Evolutionary conservation across 2,797 vertebrate genomes (phyloP).

Genomic region (Natrix natrix): DNA sequence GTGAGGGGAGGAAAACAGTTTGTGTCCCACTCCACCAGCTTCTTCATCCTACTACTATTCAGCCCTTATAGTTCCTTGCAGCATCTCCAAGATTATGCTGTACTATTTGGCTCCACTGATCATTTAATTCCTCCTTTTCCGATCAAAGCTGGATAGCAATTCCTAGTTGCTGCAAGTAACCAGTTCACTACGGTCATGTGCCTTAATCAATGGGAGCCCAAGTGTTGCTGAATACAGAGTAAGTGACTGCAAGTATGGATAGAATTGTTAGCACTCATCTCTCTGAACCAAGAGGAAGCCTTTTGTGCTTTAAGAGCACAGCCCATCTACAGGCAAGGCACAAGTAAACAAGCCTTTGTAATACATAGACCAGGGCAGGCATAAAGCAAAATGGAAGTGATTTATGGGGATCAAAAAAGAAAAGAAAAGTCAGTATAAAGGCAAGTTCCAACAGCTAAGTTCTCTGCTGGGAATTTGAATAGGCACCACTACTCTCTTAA

Average conservation of each 20-base stretch:
- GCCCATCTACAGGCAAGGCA: neutral
- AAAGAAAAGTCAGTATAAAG: slow-evolving; percentile 42
- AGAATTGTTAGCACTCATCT: neutral
- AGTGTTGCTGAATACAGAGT: neutral
- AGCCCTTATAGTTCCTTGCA: neutral
- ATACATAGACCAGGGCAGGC: slow-evolving; percentile 6
- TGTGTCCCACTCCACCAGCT: neutral
- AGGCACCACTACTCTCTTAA: slow-evolving; percentile 44
- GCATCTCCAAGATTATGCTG: neutral
- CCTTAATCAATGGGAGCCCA: neutral
- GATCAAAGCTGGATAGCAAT: neutral
- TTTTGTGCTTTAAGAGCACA: neutral
- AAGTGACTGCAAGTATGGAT: slow-evolving; percentile 21
- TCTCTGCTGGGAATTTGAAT: slow-evolving; percentile 47
- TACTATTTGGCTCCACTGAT: neutral
- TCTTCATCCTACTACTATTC: neutral
- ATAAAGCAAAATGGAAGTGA: slow-evolving; percentile 33
- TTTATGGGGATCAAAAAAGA: slow-evolving; percentile 29
- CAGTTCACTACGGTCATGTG: neutral
- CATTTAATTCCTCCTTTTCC: neutral
- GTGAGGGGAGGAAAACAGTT: neutral
- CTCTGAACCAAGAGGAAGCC: neutral
- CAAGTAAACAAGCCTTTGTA: neutral
- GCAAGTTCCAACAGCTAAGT: slow-evolving; percentile 56
- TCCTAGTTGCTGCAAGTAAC: neutral